A percentile compares a stretch with the other conserved stretches of the same genome.
These are phyloP conservation scores for Miichthys miiuy DNA, from an alignment of 2,797 vertebrate genomes.

Conservation along the genomic window DNA sequence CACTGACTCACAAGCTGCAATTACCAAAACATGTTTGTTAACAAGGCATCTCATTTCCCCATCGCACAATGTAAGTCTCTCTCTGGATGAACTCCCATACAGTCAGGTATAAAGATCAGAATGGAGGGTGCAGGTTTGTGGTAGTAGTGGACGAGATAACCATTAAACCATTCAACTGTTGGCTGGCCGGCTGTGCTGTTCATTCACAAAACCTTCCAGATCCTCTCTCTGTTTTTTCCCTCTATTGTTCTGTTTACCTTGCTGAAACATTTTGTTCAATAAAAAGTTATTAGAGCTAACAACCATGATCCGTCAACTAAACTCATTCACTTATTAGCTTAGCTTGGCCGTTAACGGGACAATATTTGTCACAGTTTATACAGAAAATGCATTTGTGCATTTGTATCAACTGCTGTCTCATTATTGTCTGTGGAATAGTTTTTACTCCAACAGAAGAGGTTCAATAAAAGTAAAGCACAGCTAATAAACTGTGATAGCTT, in stretches of 20 bases:
- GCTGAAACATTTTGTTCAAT: too few species aligned
- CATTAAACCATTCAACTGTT: too few species aligned
- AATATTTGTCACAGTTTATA: neutral
- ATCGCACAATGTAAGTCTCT: neutral
- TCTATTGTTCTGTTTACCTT: too few species aligned
- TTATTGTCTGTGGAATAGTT: neutral
- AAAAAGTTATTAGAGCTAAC: too few species aligned
- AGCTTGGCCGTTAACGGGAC: neutral
- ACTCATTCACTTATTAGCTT: neutral
- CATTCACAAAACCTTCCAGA: too few species aligned
- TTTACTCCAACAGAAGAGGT: neutral
- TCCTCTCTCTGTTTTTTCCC: too few species aligned
- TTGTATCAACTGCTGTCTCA: neutral
- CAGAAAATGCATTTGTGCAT: too few species aligned
- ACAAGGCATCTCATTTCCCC: slow-evolving; percentile 1
- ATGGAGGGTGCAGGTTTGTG: too few species aligned
- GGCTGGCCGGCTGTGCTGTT: too few species aligned
- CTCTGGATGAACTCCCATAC: neutral
- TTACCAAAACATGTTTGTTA: slow-evolving; percentile 14
- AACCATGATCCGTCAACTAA: neutral
- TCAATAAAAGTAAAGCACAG: neutral
- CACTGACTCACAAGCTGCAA: neutral
- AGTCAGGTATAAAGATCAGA: neutral
- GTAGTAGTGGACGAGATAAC: too few species aligned
- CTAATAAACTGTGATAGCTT: neutral